Percentiles rank a stretch among this genome's conserved stretches.
phyloP scores from a whole-genome alignment of 1,140 invertebrate genomes.

The Heliconius nattereri region DNA sequence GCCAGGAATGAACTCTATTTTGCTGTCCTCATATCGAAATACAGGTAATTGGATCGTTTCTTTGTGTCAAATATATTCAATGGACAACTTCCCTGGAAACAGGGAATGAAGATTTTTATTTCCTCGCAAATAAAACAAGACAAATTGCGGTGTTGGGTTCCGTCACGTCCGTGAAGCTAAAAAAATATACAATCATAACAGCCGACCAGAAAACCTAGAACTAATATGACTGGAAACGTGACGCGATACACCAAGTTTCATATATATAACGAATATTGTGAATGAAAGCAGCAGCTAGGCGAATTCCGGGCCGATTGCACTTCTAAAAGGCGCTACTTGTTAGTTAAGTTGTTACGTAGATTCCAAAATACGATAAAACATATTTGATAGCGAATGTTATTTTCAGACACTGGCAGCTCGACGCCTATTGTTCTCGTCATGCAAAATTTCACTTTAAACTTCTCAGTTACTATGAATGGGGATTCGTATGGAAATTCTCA shows the following conservation, averaged over 20 bases:
- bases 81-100: too few relatives aligned
- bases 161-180: too few relatives aligned
- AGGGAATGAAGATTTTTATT: too few relatives aligned
- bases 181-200: too few relatives aligned
- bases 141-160: too few relatives aligned
- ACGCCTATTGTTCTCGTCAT: background rate
- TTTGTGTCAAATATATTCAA: background rate
- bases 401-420: background rate
- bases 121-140: too few relatives aligned
- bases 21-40: conserved; percentile 17
- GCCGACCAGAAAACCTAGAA: background rate
- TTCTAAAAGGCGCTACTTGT: conserved; percentile 5
- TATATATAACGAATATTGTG: background rate
- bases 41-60: conserved; percentile 25
- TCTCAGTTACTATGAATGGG: background rate
- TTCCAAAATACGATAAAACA: background rate
- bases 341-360: conserved; percentile 8
- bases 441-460: conserved; percentile 4
- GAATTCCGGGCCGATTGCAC: background rate
- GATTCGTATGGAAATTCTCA: background rate
- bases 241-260: background rate
- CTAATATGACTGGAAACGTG: background rate
- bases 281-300: background rate
- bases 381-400: conserved; percentile 8
- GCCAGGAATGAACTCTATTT: conserved; percentile 1